phyloP scores from a whole-genome alignment of 2,888 invertebrate genomes.

The Parnassius glacialis region DNA sequence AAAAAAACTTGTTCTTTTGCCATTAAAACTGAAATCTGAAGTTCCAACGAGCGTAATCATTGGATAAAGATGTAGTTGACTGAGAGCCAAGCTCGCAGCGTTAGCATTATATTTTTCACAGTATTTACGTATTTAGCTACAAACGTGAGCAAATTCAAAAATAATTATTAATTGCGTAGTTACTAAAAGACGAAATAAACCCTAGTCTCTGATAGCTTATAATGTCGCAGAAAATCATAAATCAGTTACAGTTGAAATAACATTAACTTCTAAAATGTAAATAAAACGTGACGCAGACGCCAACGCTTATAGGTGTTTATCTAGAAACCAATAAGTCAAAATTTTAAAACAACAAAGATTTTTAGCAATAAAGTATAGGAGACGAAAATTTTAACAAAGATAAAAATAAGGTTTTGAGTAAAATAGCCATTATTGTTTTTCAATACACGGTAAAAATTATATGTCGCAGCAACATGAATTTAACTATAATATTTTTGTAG shows the following conservation, averaged over 20 bases:
- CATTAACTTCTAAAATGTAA: not conserved
- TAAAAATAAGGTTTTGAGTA: no score
- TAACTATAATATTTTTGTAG: no score
- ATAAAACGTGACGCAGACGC: no score
- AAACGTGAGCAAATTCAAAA: slow-evolving; percentile 8
- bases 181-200: slow-evolving; percentile 13
- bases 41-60: not conserved
- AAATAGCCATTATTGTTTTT: no score
- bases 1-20: not conserved
- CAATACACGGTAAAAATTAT: no score
- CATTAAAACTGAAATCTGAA: not conserved
- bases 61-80: slow-evolving; percentile 12
- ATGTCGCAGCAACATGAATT: no score
- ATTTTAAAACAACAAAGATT: no score
- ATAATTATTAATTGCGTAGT: slow-evolving; percentile 7
- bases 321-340: no score
- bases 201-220: slow-evolving; percentile 1
- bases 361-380: no score
- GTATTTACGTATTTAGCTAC: slow-evolving; percentile 10
- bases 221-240: slow-evolving; percentile 2
- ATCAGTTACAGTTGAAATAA: not conserved
- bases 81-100: slow-evolving; percentile 8
- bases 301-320: no score
- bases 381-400: no score
- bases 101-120: slow-evolving; percentile 13